Evolutionary conservation across 2,888 invertebrate genomes (phyloP).

Genomic region (Chloroclystis v-ata): DNA sequence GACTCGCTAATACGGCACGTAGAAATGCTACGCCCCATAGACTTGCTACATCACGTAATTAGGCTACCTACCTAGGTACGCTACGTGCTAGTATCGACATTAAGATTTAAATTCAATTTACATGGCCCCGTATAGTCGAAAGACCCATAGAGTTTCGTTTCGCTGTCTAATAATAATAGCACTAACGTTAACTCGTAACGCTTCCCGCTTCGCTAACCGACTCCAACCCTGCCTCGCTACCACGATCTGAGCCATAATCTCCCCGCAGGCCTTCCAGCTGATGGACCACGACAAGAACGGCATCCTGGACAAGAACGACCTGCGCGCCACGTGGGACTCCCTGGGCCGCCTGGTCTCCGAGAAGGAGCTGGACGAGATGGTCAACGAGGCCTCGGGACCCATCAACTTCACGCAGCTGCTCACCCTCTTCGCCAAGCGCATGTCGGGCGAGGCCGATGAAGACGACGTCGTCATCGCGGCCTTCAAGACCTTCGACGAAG

Average conservation of each 20-base stretch:
- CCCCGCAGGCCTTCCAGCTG: constrained; percentile 90
- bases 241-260: not conserved
- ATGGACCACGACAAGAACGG: constrained; percentile 98
- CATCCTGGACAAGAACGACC: constrained; percentile 91
- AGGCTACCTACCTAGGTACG: too few relatives aligned
- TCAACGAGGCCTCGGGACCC: constrained; percentile 91
- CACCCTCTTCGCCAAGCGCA: constrained; percentile 93
- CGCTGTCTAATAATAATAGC: not conserved
- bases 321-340: constrained; percentile 93
- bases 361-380: constrained; percentile 94
- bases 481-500: constrained; percentile 94
- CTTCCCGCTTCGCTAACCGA: not conserved
- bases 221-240: too few relatives aligned
- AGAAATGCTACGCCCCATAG: not conserved
- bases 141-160: too few relatives aligned
- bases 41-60: not conserved
- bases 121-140: too few relatives aligned
- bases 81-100: too few relatives aligned
- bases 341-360: constrained; percentile 93
- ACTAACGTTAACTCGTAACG: not conserved
- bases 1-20: too few relatives aligned
- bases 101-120: too few relatives aligned
- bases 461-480: constrained; percentile 94
- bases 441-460: constrained; percentile 94
- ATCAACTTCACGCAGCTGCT: constrained; percentile 97